Evolutionary conservation across 2,888 invertebrate genomes (phyloP).

Genomic region (Cecidostiba fungosa): DNA sequence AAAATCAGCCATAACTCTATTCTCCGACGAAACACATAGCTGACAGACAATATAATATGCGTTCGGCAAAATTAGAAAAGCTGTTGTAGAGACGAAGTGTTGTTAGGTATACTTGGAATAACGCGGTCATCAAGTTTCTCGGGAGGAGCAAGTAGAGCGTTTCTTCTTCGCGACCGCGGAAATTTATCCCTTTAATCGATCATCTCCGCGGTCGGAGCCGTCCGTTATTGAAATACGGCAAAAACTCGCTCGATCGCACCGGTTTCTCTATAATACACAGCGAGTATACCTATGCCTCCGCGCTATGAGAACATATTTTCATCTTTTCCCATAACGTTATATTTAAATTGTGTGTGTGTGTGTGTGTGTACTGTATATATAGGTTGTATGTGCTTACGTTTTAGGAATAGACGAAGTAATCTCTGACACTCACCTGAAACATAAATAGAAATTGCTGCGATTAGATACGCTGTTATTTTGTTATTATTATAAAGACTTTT

Average conservation of each 20-base stretch:
- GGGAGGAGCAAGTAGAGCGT: constrained; percentile 28
- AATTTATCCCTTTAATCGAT: constrained; percentile 43
- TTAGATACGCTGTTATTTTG: not conserved
- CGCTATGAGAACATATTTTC: not conserved
- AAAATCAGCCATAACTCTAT: not conserved
- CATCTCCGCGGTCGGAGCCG: constrained; percentile 18
- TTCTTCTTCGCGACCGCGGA: constrained; percentile 8
- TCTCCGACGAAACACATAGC: not conserved
- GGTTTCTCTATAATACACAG: not conserved
- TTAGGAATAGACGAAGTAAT: constrained; percentile 11
- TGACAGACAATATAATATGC: not conserved
- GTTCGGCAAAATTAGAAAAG: not conserved
- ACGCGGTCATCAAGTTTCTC: constrained; percentile 25
- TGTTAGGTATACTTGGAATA: not conserved
- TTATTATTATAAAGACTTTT: not conserved
- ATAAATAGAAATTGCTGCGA: not conserved
- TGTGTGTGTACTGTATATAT: not conserved
- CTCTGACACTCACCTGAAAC: constrained; percentile 47
- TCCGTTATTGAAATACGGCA: constrained; percentile 36
- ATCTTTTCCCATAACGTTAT: not conserved
- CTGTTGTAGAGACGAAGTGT: not conserved
- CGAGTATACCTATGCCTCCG: not conserved
- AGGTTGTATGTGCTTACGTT: not conserved
- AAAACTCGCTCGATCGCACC: constrained; percentile 33
- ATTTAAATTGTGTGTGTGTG: not conserved